Conservation (phyloP, 2,797 vertebrate species). For the Ficedula albicollis region DNA sequence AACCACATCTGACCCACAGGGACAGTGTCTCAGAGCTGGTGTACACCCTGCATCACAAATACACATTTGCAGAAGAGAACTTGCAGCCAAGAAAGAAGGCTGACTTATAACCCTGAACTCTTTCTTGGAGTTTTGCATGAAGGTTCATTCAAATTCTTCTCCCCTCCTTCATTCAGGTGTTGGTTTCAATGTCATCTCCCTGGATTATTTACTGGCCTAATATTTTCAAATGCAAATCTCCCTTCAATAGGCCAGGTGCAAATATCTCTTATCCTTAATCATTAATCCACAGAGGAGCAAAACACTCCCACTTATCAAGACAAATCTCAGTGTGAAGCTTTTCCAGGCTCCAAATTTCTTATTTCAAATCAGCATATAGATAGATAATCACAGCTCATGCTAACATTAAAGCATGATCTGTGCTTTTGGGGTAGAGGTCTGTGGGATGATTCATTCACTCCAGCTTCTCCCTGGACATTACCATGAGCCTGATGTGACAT, state of each 20-base stretch:
- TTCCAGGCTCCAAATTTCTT: neutral
- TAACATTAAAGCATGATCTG: neutral
- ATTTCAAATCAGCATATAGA: neutral
- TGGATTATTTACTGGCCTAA: neutral
- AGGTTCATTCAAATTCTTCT: neutral
- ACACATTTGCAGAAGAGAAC: neutral
- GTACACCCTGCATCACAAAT: neutral
- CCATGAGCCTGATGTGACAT: neutral
- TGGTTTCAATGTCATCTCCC: neutral
- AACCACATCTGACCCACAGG: neutral
- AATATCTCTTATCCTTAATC: neutral
- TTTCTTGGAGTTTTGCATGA: neutral
- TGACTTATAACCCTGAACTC: neutral
- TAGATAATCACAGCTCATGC: neutral
- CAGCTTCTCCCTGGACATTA: neutral
- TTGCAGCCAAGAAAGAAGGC: neutral
- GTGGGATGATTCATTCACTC: neutral
- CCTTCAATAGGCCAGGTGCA: neutral
- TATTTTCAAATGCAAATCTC: slow-evolving; percentile 21
- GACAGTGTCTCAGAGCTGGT: neutral
- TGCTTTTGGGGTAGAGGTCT: neutral
- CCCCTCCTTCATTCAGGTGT: neutral
- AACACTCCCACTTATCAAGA: neutral
- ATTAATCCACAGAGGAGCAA: neutral
- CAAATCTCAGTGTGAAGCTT: neutral